These are phyloP conservation scores for Calameuta idolon DNA, from an alignment of 2,888 invertebrate species.

Conservation along the genomic window DNA sequence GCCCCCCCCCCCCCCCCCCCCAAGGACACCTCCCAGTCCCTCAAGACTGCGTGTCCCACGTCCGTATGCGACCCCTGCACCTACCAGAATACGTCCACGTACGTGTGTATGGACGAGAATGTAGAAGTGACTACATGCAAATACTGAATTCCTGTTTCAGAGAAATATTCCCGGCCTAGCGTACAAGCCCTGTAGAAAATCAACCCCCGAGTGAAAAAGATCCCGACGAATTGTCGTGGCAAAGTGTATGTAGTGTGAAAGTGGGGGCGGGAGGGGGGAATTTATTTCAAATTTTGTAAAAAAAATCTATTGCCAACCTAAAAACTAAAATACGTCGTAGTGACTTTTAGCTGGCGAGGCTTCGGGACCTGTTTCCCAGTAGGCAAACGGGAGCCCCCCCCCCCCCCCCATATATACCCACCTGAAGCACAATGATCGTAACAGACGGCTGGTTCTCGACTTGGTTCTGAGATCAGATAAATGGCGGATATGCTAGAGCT, in stretches of 20 bases:
- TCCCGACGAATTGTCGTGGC: not conserved
- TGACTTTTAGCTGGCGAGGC: not conserved
- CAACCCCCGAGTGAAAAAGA: not conserved
- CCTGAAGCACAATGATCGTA: constrained; percentile 29
- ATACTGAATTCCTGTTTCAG: constrained; percentile 42
- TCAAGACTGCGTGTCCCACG: not conserved
- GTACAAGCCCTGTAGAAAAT: not conserved
- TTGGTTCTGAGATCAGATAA: constrained; percentile 43
- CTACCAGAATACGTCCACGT: not conserved
- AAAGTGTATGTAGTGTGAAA: not conserved
- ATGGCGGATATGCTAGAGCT: constrained; percentile 15
- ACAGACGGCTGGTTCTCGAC: constrained; percentile 32
- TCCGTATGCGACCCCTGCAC: not conserved
- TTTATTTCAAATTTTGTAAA: not conserved
- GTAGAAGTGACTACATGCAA: constrained; percentile 39
- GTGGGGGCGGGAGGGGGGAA: fast-evolving
- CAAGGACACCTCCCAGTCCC: constrained; percentile 22
- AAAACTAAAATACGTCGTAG: constrained; percentile 38
- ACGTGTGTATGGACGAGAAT: not conserved
- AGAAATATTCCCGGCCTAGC: not conserved
- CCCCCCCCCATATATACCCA: too few relatives aligned
- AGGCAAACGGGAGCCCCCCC: too few relatives aligned
- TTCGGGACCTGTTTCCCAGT: too few relatives aligned
- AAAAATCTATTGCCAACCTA: constrained; percentile 31
- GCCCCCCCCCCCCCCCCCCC: constrained; percentile 14